Evolutionary conservation across 1,140 invertebrate genomes (phyloP).

Genomic region (Temnothorax nylanderi): DNA sequence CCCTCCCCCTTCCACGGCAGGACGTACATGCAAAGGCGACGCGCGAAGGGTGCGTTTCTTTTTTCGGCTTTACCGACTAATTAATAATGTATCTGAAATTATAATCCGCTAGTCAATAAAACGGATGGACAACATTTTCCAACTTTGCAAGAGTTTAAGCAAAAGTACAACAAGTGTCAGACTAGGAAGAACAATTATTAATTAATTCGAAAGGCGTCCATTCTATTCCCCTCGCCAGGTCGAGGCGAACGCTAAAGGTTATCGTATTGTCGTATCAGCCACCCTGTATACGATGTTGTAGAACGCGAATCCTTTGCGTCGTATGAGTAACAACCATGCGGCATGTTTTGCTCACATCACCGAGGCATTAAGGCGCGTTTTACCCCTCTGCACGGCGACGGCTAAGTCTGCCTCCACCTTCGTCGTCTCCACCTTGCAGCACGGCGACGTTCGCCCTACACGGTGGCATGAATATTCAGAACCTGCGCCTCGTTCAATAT

Average conservation of each 20-base stretch:
- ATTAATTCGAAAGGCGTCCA: slow-evolving; percentile 39
- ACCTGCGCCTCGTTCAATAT: slow-evolving; percentile 83
- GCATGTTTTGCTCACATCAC: slow-evolving; percentile 77
- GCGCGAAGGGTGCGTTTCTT: slow-evolving; percentile 52
- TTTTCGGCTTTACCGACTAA: background rate
- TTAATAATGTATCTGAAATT: background rate
- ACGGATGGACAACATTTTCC: no score
- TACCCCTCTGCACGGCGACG: slow-evolving; percentile 69
- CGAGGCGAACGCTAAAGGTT: slow-evolving; percentile 47
- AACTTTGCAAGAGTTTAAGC: background rate
- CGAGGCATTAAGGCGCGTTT: slow-evolving; percentile 77
- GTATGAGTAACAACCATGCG: slow-evolving; percentile 64
- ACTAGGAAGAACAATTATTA: slow-evolving; percentile 43
- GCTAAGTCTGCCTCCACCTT: slow-evolving; percentile 65
- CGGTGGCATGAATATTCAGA: slow-evolving; percentile 83
- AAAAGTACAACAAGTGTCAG: slow-evolving; percentile 11
- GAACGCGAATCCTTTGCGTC: slow-evolving; percentile 48
- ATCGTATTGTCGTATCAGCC: slow-evolving; percentile 50
- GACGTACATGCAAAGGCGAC: slow-evolving; percentile 63
- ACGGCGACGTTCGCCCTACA: slow-evolving; percentile 72
- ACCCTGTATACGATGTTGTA: slow-evolving; percentile 59
- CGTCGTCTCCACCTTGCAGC: slow-evolving; percentile 56
- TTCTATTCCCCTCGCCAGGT: background rate
- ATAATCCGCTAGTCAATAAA: no score
- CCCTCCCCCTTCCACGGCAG: slow-evolving; percentile 53